Evolutionary conservation across 2,888 invertebrate genomes (phyloP), one percentile per base, ranked within the genome.

Genomic region (Hemistola chrysoprasaria): DNA sequence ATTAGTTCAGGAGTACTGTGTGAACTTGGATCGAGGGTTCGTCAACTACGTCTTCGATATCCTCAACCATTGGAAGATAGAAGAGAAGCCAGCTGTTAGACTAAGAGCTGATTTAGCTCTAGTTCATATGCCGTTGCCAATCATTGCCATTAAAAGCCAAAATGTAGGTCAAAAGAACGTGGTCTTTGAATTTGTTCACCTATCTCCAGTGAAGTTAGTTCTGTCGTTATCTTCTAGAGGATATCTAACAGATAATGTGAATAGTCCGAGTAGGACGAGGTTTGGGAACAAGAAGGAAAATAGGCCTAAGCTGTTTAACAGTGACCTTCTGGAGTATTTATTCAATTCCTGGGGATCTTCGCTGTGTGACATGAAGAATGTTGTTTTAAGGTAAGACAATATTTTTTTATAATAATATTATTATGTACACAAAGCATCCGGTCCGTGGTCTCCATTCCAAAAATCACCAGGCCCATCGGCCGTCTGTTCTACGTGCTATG

Each of bases 21-120:
- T 95, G 10, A 92, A 93, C 59, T 73, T 95, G 23, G 95, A 95
- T 69, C 91, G 92, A 56, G 93, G 93, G 27, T 92, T 95, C 56
- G 88, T 91, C 51, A 78, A 90, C 47, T 91, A 92, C 23, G 71
- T 94, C 4, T 91, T 91, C 43, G 91, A 93, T 70, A 85, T 93
- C 16, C 67, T 93, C 31, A 90, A 91, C 36, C 90, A 90, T 53
- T 91, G 92, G 80, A 90, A 91, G 54, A 72, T 87, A 16, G 90
- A 91, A 44, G 91, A 91, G 51, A 89, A 90, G 46, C 91, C 92
- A 3, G 90, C 91, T 11, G 83, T 90, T 0, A 88, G 90, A 35
- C 67, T 91, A n/a, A 66, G 91, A 29, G 85, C 90, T 6, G 91
- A 92, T 46, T 68, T 92, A 32, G 90, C 91, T 1, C 64, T 90